phyloP scores from a whole-genome alignment of 2,888 invertebrate species.

The Oasisia sp. region DNA sequence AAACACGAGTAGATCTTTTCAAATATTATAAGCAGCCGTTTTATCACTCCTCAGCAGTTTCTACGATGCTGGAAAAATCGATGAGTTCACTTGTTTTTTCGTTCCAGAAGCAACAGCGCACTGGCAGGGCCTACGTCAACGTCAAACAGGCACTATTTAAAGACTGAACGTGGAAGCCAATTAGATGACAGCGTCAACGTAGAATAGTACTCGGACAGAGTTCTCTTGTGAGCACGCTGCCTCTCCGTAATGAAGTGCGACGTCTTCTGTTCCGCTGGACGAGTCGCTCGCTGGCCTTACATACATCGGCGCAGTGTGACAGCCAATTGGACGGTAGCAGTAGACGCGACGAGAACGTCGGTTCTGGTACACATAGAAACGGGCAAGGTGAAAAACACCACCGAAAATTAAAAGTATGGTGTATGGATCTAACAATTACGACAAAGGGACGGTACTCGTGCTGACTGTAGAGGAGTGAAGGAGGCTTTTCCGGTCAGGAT shows the following conservation, averaged over 20 bases:
- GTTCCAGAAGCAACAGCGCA: not conserved
- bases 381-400: not conserved
- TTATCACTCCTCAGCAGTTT: not conserved
- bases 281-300: not conserved
- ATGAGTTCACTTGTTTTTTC: not conserved
- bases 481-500: too few relatives aligned
- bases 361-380: not conserved
- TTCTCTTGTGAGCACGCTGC: not conserved
- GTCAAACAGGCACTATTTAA: not conserved
- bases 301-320: not conserved
- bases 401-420: too few relatives aligned
- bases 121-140: not conserved
- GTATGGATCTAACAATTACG: too few relatives aligned
- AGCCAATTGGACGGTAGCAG: not conserved
- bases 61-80: not conserved
- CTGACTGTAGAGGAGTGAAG: too few relatives aligned
- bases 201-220: not conserved
- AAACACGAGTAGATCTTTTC: too few relatives aligned
- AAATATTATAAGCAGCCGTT: not conserved
- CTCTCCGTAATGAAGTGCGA: not conserved
- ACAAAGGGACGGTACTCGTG: too few relatives aligned
- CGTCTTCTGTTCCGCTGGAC: not conserved
- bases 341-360: not conserved
- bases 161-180: not conserved
- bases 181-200: not conserved